Percentiles rank a stretch among this genome's conserved stretches.
Conservation (phyloP, 2,113 vertebrate species). For the Setophaga coronata region DNA sequence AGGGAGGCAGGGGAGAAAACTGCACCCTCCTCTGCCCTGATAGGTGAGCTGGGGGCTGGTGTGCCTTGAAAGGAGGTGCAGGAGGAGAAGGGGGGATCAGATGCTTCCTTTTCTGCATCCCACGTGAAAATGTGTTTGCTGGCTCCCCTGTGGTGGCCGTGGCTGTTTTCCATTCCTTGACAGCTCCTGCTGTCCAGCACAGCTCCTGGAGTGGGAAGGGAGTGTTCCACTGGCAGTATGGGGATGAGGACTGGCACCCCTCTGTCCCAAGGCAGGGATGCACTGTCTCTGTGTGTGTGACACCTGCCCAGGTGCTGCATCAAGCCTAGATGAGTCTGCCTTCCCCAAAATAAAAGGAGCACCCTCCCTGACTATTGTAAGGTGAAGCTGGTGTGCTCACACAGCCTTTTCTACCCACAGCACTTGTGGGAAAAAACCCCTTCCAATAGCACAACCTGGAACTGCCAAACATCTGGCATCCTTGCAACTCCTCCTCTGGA, state of each 20-base stretch:
- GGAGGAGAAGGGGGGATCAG: not conserved
- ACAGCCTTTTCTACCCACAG: not conserved
- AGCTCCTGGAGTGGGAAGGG: not conserved
- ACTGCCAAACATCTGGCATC: accelerated
- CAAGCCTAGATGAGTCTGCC: not conserved
- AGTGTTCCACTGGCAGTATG: accelerated
- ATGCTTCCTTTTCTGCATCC: not conserved
- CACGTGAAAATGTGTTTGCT: not conserved
- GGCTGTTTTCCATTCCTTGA: not conserved
- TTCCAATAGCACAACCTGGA: accelerated
- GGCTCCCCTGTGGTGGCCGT: accelerated
- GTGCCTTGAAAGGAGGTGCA: not conserved
- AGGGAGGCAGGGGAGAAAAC: not conserved
- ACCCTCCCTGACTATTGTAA: not conserved
- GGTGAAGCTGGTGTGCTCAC: not conserved
- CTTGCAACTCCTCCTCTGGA: not conserved
- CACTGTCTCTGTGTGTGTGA: not conserved
- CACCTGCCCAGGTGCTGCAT: not conserved
- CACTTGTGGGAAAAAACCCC: accelerated
- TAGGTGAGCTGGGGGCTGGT: not conserved
- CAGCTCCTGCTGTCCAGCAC: not conserved
- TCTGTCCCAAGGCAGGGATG: not conserved
- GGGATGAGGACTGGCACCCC: not conserved
- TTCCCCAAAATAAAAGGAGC: not conserved
- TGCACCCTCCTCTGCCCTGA: not conserved